Conservation (phyloP, 92 coral and sea anemone genomes). For the Micromussa lordhowensis region DNA sequence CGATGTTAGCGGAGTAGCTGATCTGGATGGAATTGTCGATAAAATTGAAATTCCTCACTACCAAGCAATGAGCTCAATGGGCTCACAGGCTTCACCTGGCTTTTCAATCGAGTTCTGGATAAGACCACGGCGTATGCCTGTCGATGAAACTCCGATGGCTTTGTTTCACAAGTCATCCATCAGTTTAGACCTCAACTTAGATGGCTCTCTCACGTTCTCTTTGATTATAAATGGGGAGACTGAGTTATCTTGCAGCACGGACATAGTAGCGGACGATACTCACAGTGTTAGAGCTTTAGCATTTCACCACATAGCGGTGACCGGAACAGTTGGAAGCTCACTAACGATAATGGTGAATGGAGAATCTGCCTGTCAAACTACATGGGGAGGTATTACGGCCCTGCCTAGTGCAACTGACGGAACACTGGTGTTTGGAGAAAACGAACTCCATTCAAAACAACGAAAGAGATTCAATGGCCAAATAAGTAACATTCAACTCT, state of each 20-base stretch:
- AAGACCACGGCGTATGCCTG: conserved; percentile 35
- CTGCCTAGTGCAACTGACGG: conserved; percentile 1
- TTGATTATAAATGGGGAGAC: neutral
- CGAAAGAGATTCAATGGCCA: conserved; percentile 19
- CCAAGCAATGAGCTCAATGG: neutral
- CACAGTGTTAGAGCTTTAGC: neutral
- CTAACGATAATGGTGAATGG: conserved; percentile 15
- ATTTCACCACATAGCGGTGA: conserved; percentile 24
- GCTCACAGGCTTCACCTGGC: conserved; percentile 2
- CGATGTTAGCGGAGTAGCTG: conserved; percentile 22
- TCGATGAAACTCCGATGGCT: neutral
- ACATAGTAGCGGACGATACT: neutral
- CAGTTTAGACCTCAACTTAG: conserved; percentile 2
- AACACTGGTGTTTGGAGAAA: conserved; percentile 28
- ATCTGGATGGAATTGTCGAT: conserved; percentile 37
- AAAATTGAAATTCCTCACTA: conserved; percentile 19
- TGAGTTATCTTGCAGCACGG: neutral
- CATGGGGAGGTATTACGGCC: neutral
- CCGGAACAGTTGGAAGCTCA: conserved; percentile 28
- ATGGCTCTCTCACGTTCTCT: conserved; percentile 8
- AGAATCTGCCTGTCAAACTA: neutral
- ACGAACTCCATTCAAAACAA: neutral
- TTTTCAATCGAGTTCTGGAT: conserved; percentile 36
- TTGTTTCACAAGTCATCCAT: conserved; percentile 11
- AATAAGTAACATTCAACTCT: neutral